Conservation (phyloP, 2,888 invertebrate species). For the Drosophila yooni region DNA sequence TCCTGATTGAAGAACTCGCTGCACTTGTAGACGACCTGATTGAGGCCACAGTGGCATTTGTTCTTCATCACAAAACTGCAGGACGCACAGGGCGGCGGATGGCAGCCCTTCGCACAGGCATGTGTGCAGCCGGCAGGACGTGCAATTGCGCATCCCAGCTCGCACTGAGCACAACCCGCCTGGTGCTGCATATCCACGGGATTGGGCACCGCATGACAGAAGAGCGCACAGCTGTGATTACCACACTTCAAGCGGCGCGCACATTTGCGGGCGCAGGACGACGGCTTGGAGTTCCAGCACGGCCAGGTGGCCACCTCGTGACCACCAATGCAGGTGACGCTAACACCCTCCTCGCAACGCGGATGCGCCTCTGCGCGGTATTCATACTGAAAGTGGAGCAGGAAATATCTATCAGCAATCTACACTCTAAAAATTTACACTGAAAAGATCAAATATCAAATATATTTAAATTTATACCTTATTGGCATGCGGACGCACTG, state of each 20-base stretch:
- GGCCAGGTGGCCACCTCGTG: conserved; percentile 90
- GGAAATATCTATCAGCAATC: neutral
- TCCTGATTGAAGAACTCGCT: conserved; percentile 87
- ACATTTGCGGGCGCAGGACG: conserved; percentile 93
- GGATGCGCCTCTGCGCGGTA: conserved; percentile 88
- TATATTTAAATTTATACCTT: conserved; percentile 50
- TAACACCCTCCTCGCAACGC: conserved; percentile 89
- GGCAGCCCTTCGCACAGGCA: conserved; percentile 89
- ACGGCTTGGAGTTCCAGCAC: conserved; percentile 89
- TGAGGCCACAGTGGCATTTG: conserved; percentile 93
- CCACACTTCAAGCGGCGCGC: conserved; percentile 90
- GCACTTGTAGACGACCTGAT: conserved; percentile 91
- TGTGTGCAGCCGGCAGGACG: conserved; percentile 92
- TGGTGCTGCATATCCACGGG: conserved; percentile 85
- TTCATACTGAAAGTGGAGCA: conserved; percentile 82
- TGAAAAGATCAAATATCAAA: too few relatives aligned
- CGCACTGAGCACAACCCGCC: conserved; percentile 87
- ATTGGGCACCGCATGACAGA: conserved; percentile 90
- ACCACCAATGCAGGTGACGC: conserved; percentile 90
- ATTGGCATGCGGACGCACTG: conserved; percentile 31
- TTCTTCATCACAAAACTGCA: conserved; percentile 90
- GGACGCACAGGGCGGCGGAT: conserved; percentile 90
- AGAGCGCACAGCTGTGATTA: conserved; percentile 90
- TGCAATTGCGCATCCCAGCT: conserved; percentile 87
- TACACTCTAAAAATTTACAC: neutral